These are phyloP conservation scores for Thalassaphorura encarpata DNA, from an alignment of 1,140 invertebrate genomes.

Conservation along the genomic window DNA sequence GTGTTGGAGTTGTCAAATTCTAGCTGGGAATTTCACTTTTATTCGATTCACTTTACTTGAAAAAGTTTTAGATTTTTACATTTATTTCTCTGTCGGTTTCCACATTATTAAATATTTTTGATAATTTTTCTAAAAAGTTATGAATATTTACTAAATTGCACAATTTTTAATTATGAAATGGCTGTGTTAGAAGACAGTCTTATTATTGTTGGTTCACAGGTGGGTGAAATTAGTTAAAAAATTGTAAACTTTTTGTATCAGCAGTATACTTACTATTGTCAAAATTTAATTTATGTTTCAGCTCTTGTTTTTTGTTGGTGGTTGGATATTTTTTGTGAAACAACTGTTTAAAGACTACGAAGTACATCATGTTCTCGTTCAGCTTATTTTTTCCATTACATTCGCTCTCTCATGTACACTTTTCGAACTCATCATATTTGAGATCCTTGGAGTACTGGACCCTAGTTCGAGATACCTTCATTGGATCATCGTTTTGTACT, in stretches of 20 bases:
- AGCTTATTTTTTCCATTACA: constrained; percentile 92
- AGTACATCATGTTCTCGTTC: constrained; percentile 85
- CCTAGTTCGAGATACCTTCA: constrained; percentile 90
- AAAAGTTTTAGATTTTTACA: too few species aligned
- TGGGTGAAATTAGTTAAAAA: constrained; percentile 35
- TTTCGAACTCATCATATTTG: constrained; percentile 99
- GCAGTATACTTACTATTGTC: background rate
- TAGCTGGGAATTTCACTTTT: too few species aligned
- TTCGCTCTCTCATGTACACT: constrained; percentile 97
- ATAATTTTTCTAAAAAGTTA: too few species aligned
- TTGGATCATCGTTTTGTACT: constrained; percentile 87
- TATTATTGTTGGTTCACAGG: constrained; percentile 57
- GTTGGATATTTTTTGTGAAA: constrained; percentile 98
- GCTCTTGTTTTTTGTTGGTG: constrained; percentile 89
- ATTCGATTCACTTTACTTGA: too few species aligned
- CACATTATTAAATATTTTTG: too few species aligned
- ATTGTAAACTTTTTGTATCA: background rate
- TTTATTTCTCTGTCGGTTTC: too few species aligned
- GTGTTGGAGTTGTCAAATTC: too few species aligned
- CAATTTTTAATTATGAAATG: background rate
- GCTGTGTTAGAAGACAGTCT: constrained; percentile 53
- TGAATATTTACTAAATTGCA: background rate
- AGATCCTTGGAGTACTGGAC: constrained; percentile 90
- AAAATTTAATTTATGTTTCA: constrained; percentile 44
- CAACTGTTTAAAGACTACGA: constrained; percentile 98